A percentile compares a stretch with the other conserved stretches of the same genome.
These are phyloP conservation scores for Mormyrops boulengeri DNA, from an alignment of 2,797 vertebrate species.

Conservation along the genomic window DNA sequence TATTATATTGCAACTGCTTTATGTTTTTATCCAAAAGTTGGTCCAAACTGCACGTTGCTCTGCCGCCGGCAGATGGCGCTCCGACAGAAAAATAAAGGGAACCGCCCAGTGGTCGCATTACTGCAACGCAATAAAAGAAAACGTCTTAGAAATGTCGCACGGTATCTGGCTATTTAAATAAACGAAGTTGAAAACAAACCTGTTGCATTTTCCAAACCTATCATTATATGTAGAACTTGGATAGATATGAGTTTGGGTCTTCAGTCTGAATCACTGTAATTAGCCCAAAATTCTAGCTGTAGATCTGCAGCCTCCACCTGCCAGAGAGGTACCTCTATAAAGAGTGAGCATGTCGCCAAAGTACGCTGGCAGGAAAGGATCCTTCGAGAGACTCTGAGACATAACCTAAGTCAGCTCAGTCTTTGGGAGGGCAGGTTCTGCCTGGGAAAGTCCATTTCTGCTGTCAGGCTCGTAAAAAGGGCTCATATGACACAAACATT, in stretches of 20 bases:
- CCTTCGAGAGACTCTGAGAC: neutral
- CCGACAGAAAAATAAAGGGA: neutral
- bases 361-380: neutral
- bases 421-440: neutral
- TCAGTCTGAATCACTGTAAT: neutral
- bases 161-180: neutral
- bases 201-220: neutral
- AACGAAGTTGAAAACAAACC: neutral
- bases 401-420: neutral
- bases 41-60: neutral
- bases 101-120: neutral
- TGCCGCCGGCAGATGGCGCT: neutral
- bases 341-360: neutral
- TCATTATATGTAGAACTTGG: neutral
- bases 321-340: neutral
- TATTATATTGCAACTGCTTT: neutral
- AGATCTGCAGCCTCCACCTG: neutral
- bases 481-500: constrained; percentile 18
- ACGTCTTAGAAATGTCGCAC: neutral
- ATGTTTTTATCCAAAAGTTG: neutral
- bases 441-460: neutral
- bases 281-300: neutral
- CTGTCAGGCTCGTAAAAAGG: neutral
- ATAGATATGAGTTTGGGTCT: neutral
- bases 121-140: neutral